These are phyloP conservation scores for Casuarius casuarius DNA, from an alignment of 2,113 vertebrate species.

Conservation along the genomic window DNA sequence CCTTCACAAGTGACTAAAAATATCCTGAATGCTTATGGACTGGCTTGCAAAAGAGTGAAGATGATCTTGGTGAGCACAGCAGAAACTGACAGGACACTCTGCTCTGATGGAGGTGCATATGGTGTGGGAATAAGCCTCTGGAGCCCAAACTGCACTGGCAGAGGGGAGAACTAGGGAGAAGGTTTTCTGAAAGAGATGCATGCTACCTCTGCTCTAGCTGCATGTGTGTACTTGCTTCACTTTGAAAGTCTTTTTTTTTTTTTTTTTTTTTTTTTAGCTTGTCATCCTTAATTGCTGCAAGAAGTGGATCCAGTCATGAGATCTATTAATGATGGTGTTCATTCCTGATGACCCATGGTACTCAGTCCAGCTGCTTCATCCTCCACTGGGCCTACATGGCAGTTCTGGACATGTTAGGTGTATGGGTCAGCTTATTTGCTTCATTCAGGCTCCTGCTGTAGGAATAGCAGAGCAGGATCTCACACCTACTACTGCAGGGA, in stretches of 20 bases:
- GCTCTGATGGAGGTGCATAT: background rate
- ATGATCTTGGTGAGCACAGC: background rate
- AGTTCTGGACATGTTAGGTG: background rate
- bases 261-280: background rate
- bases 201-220: background rate
- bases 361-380: background rate
- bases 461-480: too few relatives aligned
- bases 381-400: background rate
- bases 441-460: background rate
- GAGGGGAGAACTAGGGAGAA: background rate
- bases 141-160: background rate
- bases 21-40: background rate
- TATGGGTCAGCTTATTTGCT: background rate
- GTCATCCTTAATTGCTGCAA: background rate
- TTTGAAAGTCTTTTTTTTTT: background rate
- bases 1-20: background rate
- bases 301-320: background rate
- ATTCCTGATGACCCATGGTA: background rate
- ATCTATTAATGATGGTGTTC: background rate
- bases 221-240: background rate
- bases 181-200: background rate
- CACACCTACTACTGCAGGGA: background rate
- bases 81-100: background rate
- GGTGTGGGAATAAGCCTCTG: background rate
- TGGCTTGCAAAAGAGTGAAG: background rate